A percentile compares a stretch with the other conserved stretches of the same genome.
Evolutionary conservation across 2,797 vertebrate species (phyloP).

Genomic region (Gymnopithys bicolor): DNA sequence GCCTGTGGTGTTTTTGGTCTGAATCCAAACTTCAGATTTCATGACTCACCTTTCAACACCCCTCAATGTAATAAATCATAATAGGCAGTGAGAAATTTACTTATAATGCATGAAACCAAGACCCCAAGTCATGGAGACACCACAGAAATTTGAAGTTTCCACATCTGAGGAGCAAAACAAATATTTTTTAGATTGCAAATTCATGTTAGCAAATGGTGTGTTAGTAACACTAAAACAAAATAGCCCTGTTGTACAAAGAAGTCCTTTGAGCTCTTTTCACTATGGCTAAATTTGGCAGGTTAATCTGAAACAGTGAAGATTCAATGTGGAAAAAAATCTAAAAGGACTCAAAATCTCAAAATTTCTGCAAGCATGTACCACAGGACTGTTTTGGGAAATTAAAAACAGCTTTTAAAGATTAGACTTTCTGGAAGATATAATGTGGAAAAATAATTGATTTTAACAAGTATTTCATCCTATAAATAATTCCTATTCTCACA

Average conservation of each 20-base stretch:
- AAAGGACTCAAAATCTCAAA: neutral
- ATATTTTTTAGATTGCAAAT: slow-evolving; percentile 14
- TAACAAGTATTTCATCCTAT: neutral
- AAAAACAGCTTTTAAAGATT: neutral
- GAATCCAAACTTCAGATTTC: slow-evolving; percentile 52
- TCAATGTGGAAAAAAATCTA: neutral
- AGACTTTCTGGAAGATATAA: neutral
- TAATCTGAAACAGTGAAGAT: neutral
- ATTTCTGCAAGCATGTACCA: neutral
- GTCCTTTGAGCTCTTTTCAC: neutral
- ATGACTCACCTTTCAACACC: slow-evolving; percentile 60
- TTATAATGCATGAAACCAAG: neutral
- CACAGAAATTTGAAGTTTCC: slow-evolving; percentile 19
- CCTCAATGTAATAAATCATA: slow-evolving; percentile 63
- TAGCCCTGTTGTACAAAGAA: neutral
- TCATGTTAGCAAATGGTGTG: neutral
- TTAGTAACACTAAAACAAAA: neutral
- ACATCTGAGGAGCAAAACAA: slow-evolving; percentile 27
- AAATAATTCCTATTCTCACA: neutral
- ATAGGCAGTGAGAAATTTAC: slow-evolving; percentile 24
- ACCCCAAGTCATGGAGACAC: neutral
- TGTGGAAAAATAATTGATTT: neutral
- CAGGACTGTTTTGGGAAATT: neutral
- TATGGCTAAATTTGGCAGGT: neutral
- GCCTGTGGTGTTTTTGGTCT: slow-evolving; percentile 53